phyloP scores from a whole-genome alignment of 2,113 vertebrate species.

The Pseudorectes ferrugineus region DNA sequence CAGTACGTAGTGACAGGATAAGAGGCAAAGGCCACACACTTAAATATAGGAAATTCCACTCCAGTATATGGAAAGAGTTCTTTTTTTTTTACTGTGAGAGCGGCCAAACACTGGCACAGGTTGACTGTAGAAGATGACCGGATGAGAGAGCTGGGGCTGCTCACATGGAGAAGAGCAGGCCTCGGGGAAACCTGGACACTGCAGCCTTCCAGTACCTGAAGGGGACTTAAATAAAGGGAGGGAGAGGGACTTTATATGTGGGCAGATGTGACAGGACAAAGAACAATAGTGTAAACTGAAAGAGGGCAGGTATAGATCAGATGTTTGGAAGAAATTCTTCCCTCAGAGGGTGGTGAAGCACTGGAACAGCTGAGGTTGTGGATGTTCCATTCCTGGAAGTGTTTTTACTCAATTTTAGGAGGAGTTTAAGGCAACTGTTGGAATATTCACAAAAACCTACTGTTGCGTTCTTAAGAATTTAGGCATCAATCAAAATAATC shows the following conservation, averaged over 20 bases:
- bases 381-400: neutral
- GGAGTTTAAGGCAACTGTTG: neutral
- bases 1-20: neutral
- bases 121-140: neutral
- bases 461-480: neutral
- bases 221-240: no score
- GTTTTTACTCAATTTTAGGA: neutral
- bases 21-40: neutral
- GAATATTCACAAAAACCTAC: neutral
- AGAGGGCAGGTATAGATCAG: neutral
- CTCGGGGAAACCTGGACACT: accelerated
- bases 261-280: neutral
- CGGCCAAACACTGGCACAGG: neutral
- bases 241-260: neutral
- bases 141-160: neutral
- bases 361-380: neutral
- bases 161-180: neutral
- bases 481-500: neutral
- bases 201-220: neutral
- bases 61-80: neutral
- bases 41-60: neutral
- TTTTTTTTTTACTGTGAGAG: neutral
- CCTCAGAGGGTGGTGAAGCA: neutral
- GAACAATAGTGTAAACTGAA: neutral
- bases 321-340: neutral